phyloP scores from a whole-genome alignment of 2,888 invertebrate species.

The Julus scandinavius region DNA sequence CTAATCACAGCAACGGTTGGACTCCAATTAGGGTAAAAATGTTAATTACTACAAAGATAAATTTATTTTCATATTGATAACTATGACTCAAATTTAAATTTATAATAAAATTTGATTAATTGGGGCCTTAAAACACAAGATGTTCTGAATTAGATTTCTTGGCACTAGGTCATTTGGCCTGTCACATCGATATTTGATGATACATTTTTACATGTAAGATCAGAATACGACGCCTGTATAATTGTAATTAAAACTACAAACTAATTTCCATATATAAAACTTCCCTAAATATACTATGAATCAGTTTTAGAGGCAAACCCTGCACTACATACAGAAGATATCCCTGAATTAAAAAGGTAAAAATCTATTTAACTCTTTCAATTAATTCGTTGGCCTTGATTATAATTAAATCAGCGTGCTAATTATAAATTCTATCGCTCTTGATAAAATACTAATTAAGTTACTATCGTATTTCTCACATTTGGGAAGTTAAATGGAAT shows the following conservation, averaged over 20 bases:
- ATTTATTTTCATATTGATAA: background rate
- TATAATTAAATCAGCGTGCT: slow-evolving; percentile 43
- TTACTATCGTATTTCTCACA: background rate
- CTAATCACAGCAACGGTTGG: background rate
- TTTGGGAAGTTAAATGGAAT: slow-evolving; percentile 31
- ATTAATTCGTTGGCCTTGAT: background rate
- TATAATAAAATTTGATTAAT: background rate
- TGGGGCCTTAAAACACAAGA: too few relatives aligned
- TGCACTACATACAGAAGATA: slow-evolving; percentile 30
- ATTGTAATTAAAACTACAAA: too few relatives aligned
- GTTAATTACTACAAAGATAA: background rate
- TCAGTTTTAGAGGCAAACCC: slow-evolving; percentile 28
- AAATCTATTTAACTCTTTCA: slow-evolving; percentile 32
- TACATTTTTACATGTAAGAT: too few relatives aligned
- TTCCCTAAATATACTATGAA: background rate
- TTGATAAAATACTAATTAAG: slow-evolving; percentile 33
- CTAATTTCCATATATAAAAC: background rate
- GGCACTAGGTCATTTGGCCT: too few relatives aligned
- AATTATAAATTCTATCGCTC: slow-evolving; percentile 46
- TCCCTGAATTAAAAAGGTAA: slow-evolving; percentile 36
- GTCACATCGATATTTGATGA: too few relatives aligned
- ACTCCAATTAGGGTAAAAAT: background rate
- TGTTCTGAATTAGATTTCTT: too few relatives aligned
- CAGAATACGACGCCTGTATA: too few relatives aligned
- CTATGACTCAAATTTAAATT: background rate